Percentiles rank a stretch among this genome's conserved stretches.
Evolutionary conservation across 2,113 vertebrate species (phyloP).

Genomic region (Syngnathus typhle): DNA sequence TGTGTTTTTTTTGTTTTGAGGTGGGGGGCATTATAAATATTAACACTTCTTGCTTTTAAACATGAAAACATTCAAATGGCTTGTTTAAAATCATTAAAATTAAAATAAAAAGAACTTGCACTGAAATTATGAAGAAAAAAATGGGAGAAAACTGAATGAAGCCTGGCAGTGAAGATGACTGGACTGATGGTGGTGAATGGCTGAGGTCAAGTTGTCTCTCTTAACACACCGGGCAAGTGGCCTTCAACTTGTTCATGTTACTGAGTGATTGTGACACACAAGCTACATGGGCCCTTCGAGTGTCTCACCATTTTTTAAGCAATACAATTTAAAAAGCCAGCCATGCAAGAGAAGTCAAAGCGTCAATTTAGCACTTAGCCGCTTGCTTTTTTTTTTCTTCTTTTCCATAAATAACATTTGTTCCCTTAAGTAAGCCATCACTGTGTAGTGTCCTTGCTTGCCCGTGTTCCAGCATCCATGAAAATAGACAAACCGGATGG

Average conservation of each 20-base stretch:
- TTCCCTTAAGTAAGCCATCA: constrained; percentile 38
- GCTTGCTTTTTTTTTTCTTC: constrained; percentile 14
- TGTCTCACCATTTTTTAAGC: constrained; percentile 26
- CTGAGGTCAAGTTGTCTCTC: constrained; percentile 13
- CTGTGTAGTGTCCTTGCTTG: constrained; percentile 42
- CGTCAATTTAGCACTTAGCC: constrained; percentile 17
- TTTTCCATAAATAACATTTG: constrained; percentile 34
- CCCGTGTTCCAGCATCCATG: constrained; percentile 43
- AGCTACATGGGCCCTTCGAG: constrained; percentile 11
- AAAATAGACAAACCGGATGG: constrained; percentile 53
- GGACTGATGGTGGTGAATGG: constrained; percentile 16
- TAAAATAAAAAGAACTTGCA: constrained; percentile 32
- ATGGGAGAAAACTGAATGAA: constrained; percentile 30
- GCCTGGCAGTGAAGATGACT: constrained; percentile 36
- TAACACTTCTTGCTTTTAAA: constrained; percentile 39
- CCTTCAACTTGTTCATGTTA: constrained; percentile 3
- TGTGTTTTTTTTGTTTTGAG: constrained; percentile 15
- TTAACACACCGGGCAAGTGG: constrained; percentile 9
- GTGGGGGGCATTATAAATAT: constrained; percentile 24
- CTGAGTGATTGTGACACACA: constrained; percentile 5
- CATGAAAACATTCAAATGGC: constrained; percentile 41
- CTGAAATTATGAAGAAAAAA: constrained; percentile 17
- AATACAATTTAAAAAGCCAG: constrained; percentile 26
- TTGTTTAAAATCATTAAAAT: constrained; percentile 27
- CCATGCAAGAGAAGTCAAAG: constrained; percentile 30